Evolutionary conservation across 2,888 invertebrate species (phyloP), one percentile per base, ranked within the genome.

Genomic region (Petrolisthes cinctipes): DNA sequence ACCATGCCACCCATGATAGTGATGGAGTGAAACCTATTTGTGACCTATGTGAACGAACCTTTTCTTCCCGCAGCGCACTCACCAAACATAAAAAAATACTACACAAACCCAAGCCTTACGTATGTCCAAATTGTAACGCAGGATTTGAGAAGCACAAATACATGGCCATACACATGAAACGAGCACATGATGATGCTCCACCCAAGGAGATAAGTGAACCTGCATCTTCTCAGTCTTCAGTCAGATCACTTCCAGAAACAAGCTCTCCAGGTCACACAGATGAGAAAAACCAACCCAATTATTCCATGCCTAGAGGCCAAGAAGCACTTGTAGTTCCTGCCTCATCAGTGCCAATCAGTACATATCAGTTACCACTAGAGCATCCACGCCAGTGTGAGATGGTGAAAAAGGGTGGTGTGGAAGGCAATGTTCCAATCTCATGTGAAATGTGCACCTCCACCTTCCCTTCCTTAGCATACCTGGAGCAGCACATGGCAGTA

Each of bases 401-500:
- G 53, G 51, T 20, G 61, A 68, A 71, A 61, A 85, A 79, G 68
- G 61, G 11, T n/a, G 37, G 2, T 37, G 37, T 37, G 37, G 53
- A 68, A 54, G 56, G 54, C 6, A 76, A 53, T 83, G 75, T 73
- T 84, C 23, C 81, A 11, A 88, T 88, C 20, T 76, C 53, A 20
- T 88, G 87, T 81, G 83, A 75, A 57, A 54, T 84, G 73, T 88
- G 87, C 71, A 84, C 87, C 23, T 88, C 87, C 57, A 88, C 87
- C 17, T 88, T 88, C 54, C 87, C 87, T 17, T 83, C 82, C 23
- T 4, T 84, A 51, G 80, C 87, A 4, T 88, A 88, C 75, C 75
- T 88, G 53, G 81, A 88, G 76, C 87, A 88, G 20, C 87, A 88
- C 54, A 84, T 88, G 87, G 87, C 83, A 66, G 87, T 88, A 37